Conservation (phyloP, 2,113 vertebrate genomes). For the Hippocampus zosterae region DNA sequence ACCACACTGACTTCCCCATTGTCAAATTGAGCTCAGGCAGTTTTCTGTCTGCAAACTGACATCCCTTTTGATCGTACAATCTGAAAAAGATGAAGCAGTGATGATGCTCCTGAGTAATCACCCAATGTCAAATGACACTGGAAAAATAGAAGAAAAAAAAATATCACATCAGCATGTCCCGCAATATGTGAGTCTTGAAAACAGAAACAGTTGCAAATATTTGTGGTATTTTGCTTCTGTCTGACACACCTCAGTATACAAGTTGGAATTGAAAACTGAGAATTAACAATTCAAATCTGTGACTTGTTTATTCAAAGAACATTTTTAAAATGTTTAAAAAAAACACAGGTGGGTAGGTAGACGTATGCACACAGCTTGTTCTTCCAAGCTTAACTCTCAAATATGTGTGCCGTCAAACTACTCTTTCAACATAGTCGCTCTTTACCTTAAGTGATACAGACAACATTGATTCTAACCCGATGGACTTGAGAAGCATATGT, state of each 20-base stretch:
- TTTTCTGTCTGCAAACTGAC: background rate
- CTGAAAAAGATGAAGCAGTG: background rate
- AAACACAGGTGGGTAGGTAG: background rate
- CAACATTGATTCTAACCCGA: slow-evolving; percentile 5
- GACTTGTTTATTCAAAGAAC: no score
- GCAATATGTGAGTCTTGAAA: background rate
- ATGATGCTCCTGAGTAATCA: background rate
- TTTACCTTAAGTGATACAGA: background rate
- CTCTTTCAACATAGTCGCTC: slow-evolving; percentile 1
- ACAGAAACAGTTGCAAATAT: background rate
- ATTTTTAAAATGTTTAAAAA: no score
- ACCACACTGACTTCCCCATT: slow-evolving; percentile 35
- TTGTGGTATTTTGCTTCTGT: background rate
- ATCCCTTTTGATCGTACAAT: background rate
- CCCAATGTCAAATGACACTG: background rate
- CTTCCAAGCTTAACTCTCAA: background rate
- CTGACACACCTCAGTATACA: background rate
- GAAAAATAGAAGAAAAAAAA: background rate
- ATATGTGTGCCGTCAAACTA: background rate
- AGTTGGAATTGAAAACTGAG: background rate
- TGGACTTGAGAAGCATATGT: slow-evolving; percentile 16
- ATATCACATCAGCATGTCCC: background rate
- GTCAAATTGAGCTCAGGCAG: slow-evolving; percentile 14
- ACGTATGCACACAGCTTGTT: no score
- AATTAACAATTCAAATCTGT: background rate